Conservation (phyloP, 1,140 invertebrate genomes). For the Lepidurus couesii region DNA sequence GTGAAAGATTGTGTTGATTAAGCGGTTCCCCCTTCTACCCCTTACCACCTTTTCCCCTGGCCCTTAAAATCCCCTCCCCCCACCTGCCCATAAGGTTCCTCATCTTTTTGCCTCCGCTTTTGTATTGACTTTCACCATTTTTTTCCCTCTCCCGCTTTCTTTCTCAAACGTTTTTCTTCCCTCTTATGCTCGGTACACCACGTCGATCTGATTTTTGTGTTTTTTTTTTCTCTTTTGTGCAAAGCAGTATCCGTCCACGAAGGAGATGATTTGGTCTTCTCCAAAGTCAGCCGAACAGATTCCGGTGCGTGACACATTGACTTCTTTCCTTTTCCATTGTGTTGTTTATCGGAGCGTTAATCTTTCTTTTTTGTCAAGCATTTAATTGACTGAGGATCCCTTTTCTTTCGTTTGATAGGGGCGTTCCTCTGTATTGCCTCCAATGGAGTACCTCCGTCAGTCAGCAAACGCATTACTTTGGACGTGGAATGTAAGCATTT, state of each 20-base stretch:
- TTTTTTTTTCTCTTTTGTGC: background rate
- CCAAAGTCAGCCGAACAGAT: conserved; percentile 73
- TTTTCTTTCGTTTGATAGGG: conserved; percentile 52
- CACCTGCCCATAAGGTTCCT: background rate
- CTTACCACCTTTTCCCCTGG: background rate
- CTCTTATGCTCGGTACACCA: background rate
- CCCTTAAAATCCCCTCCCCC: background rate
- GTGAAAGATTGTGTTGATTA: conserved; percentile 22
- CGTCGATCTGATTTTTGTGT: background rate
- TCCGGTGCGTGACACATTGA: conserved; percentile 54
- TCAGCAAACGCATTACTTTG: conserved; percentile 77
- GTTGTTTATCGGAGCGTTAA: background rate
- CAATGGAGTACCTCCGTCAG: conserved; percentile 79
- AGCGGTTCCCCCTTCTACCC: conserved; percentile 16
- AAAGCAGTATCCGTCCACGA: conserved; percentile 44
- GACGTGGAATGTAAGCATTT: conserved; percentile 77
- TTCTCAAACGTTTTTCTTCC: background rate
- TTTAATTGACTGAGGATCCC: conserved; percentile 41
- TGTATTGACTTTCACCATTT: conserved; percentile 16
- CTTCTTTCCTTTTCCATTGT: background rate
- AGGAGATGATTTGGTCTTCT: conserved; percentile 72
- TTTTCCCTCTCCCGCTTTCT: background rate
- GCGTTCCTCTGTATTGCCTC: conserved; percentile 67
- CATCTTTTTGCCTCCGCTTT: conserved; percentile 11
- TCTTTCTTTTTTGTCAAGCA: background rate